Percentiles rank a stretch among this genome's conserved stretches.
These are phyloP conservation scores for Acanthornis magna DNA, from an alignment of 2,797 vertebrate species.

Conservation along the genomic window DNA sequence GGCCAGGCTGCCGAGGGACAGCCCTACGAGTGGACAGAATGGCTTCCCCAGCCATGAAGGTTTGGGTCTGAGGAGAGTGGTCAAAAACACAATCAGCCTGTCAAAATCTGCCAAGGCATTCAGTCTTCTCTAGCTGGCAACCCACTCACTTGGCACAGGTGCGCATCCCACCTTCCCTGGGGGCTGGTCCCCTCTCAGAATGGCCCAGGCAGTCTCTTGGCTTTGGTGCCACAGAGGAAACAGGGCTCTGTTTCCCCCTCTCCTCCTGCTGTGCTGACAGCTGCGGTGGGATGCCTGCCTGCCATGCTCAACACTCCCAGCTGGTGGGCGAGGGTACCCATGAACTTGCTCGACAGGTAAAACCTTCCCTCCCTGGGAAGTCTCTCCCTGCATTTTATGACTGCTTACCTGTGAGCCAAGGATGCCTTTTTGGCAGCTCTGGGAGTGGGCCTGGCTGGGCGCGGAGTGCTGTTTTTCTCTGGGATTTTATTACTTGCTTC, in stretches of 20 bases:
- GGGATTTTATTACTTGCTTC: background rate
- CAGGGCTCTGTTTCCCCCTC: background rate
- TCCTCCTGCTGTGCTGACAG: background rate
- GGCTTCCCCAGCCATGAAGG: rapidly evolving
- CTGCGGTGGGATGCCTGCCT: rapidly evolving
- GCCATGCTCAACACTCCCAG: background rate
- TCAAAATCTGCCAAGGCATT: background rate
- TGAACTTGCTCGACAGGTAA: slow-evolving; percentile 3
- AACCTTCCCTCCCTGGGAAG: slow-evolving; percentile 31
- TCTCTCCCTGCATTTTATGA: background rate
- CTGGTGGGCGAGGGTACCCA: background rate
- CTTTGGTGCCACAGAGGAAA: background rate
- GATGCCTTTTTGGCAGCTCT: slow-evolving; percentile 18
- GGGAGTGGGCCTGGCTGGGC: background rate
- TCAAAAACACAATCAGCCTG: background rate
- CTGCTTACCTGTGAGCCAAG: slow-evolving; percentile 29
- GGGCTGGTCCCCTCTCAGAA: background rate
- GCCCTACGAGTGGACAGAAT: background rate
- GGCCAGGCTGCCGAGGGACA: background rate
- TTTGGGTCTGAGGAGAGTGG: background rate
- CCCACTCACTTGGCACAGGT: background rate
- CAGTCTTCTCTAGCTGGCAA: background rate
- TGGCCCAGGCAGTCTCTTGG: background rate
- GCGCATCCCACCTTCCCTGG: background rate
- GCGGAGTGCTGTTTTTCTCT: background rate